Percentiles rank a stretch among this genome's conserved stretches.
phyloP scores from a whole-genome alignment of 2,797 vertebrate genomes.

The Sebastolobus alascanus region DNA sequence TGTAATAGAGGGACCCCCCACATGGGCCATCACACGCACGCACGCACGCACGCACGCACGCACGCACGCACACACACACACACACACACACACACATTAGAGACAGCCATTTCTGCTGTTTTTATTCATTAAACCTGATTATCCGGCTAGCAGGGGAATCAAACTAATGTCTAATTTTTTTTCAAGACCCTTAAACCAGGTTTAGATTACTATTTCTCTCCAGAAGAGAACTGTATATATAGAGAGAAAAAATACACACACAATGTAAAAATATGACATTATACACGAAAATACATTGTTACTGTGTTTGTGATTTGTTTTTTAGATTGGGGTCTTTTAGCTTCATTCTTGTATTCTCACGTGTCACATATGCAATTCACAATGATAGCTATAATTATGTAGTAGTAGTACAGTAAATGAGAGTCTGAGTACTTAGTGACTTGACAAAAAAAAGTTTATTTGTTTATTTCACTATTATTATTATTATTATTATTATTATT shows the following conservation, averaged over 20 bases:
- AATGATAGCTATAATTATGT: background rate
- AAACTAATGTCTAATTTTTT: conserved; percentile 21
- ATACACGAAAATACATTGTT: background rate
- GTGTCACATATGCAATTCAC: background rate
- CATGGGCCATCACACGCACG: conserved; percentile 14
- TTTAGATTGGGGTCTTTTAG: background rate
- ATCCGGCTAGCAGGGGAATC: conserved; percentile 21
- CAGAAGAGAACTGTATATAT: background rate
- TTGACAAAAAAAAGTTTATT: too few relatives aligned
- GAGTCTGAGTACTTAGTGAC: too few relatives aligned
- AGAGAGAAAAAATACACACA: background rate
- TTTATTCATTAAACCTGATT: conserved; percentile 61
- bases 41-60: background rate
- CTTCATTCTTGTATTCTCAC: background rate
- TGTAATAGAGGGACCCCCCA: conserved; percentile 69
- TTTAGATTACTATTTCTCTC: conserved; percentile 11
- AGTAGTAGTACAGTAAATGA: background rate
- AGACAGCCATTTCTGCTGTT: conserved; percentile 38
- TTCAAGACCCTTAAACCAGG: conserved; percentile 14
- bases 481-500: too few relatives aligned
- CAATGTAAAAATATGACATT: background rate
- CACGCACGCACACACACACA: background rate
- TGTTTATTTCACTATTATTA: too few relatives aligned
- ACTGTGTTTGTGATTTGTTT: background rate
- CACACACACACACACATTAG: background rate